phyloP scores from a whole-genome alignment of 1,140 invertebrate species.

The Thalassaphorura encarpata region DNA sequence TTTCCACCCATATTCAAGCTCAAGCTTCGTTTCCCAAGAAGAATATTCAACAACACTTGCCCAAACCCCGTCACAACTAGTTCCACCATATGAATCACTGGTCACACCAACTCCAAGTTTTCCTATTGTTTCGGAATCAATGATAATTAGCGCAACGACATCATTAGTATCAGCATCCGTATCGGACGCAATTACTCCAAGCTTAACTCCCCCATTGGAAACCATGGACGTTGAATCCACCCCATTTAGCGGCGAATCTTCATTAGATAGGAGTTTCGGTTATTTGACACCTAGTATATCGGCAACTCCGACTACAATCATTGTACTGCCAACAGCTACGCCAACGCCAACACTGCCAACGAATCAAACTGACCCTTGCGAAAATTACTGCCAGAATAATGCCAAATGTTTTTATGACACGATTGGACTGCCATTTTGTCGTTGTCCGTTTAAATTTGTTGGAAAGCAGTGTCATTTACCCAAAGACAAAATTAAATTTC shows the following conservation, averaged over 20 bases:
- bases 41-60: too few species aligned
- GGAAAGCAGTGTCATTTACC: constrained; percentile 21
- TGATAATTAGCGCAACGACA: too few species aligned
- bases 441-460: constrained; percentile 25
- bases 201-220: not conserved
- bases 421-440: constrained; percentile 18
- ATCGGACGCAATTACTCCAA: not conserved
- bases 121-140: too few species aligned
- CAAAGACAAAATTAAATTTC: constrained; percentile 10
- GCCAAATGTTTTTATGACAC: constrained; percentile 19
- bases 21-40: too few species aligned
- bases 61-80: too few species aligned
- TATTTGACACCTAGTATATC: too few species aligned
- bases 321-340: not conserved
- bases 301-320: too few species aligned
- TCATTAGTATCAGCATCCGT: not conserved
- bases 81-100: too few species aligned
- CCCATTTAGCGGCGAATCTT: not conserved
- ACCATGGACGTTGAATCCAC: not conserved
- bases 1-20: too few species aligned
- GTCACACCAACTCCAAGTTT: too few species aligned
- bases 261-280: too few species aligned
- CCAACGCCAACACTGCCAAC: constrained; percentile 3
- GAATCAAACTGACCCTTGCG: constrained; percentile 24
- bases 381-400: constrained; percentile 30